Conservation (phyloP, 2,888 invertebrate genomes). For the Heterodera filipjevi region DNA sequence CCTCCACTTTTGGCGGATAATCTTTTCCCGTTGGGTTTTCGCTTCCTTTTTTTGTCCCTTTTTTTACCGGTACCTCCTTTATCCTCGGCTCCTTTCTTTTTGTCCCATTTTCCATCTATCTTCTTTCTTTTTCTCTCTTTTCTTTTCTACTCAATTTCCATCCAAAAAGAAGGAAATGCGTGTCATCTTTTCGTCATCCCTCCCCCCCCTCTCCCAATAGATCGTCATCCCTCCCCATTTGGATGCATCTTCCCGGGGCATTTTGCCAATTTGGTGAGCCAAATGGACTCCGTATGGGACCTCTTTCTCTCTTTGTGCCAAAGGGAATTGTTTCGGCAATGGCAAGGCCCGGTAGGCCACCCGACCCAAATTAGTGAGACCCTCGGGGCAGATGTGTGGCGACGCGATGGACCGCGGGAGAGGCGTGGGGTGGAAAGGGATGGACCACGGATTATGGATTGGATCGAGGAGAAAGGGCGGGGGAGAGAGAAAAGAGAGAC, state of each 20-base stretch:
- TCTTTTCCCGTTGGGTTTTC: background rate
- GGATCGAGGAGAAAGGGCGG: background rate
- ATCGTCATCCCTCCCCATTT: constrained; percentile 1
- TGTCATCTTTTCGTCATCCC: constrained; percentile 2
- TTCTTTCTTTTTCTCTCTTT: background rate
- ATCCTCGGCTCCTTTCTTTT: background rate
- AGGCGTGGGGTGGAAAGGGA: background rate
- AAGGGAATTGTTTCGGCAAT: constrained; percentile 18
- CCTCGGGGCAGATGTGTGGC: background rate
- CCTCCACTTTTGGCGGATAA: background rate
- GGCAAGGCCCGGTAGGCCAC: background rate
- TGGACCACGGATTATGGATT: background rate
- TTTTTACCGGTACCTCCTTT: background rate
- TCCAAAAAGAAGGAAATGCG: constrained; percentile 11
- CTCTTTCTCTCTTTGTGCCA: constrained; percentile 3
- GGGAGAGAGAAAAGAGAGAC: background rate
- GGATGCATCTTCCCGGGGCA: constrained; percentile 12
- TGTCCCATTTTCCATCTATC: background rate
- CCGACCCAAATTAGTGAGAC: constrained; percentile 17
- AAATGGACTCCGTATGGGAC: constrained; percentile 14
- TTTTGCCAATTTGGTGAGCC: constrained; percentile 9
- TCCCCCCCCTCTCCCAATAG: background rate
- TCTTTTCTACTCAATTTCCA: constrained; percentile 1
- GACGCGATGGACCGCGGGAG: no score
- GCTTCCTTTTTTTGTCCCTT: background rate